Evolutionary conservation across 2,888 invertebrate species (phyloP).

Genomic region (Morpho deidamia): DNA sequence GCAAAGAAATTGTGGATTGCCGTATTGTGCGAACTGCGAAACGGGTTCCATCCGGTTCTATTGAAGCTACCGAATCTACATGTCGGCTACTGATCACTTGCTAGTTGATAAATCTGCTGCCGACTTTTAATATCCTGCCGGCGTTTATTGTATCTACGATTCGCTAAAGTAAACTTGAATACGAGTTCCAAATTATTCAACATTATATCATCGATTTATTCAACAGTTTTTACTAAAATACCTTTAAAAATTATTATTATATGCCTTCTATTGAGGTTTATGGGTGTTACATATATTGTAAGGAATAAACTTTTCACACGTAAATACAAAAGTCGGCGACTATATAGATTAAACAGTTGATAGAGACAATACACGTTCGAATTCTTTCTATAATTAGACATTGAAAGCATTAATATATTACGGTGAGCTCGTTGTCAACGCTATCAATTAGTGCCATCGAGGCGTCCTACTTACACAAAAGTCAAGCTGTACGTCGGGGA

Average conservation of each 20-base stretch:
- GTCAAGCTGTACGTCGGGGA: conserved; percentile 43
- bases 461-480: conserved; percentile 61
- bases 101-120: conserved; percentile 23
- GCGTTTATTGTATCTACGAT: conserved; percentile 42
- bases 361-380: too few relatives aligned
- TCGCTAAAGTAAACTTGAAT: conserved; percentile 26
- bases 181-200: too few relatives aligned
- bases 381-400: neutral
- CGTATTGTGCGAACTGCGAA: conserved; percentile 51
- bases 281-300: too few relatives aligned
- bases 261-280: too few relatives aligned
- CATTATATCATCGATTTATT: too few relatives aligned
- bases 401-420: conserved; percentile 10
- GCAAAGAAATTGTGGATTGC: conserved; percentile 59
- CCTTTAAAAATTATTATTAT: too few relatives aligned
- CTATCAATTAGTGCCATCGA: conserved; percentile 65
- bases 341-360: too few relatives aligned
- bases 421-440: conserved; percentile 43
- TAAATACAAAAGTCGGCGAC: too few relatives aligned
- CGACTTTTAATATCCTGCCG: conserved; percentile 43
- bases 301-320: too few relatives aligned
- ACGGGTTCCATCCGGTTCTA: conserved; percentile 53
- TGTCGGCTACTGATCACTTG: conserved; percentile 33
- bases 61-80: conserved; percentile 55
- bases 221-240: too few relatives aligned